Evolutionary conservation across 2,888 invertebrate genomes (phyloP), one percentile per base, ranked within the genome.

Genomic region (Metalampra italica): DNA sequence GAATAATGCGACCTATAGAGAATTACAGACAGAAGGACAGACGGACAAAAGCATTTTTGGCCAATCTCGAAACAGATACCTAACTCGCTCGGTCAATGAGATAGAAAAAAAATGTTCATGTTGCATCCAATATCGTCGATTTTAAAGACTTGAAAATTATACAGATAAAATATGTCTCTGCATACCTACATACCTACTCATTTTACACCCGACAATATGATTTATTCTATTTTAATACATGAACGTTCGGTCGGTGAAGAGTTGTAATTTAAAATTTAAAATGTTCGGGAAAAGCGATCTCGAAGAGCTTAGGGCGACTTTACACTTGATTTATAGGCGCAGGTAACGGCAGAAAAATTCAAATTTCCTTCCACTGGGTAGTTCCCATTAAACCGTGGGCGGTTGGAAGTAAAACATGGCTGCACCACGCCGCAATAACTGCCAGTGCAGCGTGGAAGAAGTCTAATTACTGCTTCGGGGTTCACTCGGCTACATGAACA

Each of bases 341-440:
- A 87, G 84, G 84, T 85, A 86, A 87, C 80, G 79, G 84, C 78
- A 70, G 82, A 85, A 86, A 88, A 82, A 86, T 87, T 88, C 74
- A 87, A 87, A 87, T 87, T 86, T 76, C 55, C 54, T 66, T 54
- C 69, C 66, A 62, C 64, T 54, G 58, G 65, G 69, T 68, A 67
- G 67, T 67, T 70, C 60, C 69, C 66, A 75, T 75, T 76, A 71
- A 66, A 63, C 64, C 63, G 62, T 54, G 59, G 55, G 46, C 47
- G 45, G 48, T 36, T 22, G 32, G 39, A 39, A 14, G 39, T 32
- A 15, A 39, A 43, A 50, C 43, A 40, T 11, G 41, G 49, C 41
- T 49, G 52, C 49, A 47, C 47, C 72, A 68, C 68, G 64, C 69
- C 63, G 72, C 70, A 71, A 65, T 77, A 71, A 79, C 68, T 66